These are phyloP conservation scores for Oryctes rhinoceros DNA, from an alignment of 1,140 invertebrate genomes.

Conservation along the genomic window DNA sequence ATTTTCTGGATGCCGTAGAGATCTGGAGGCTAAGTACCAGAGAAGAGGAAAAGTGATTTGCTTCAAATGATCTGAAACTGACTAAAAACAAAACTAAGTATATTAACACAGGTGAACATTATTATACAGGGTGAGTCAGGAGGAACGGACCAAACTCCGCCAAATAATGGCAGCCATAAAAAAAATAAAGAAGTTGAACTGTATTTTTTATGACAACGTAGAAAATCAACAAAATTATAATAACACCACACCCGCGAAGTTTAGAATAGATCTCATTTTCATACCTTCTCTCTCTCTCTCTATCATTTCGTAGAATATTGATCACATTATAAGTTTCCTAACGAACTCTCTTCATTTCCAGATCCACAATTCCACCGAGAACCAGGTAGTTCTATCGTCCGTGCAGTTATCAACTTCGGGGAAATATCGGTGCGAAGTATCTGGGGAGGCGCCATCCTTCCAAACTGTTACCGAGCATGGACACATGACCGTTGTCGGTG, in stretches of 20 bases:
- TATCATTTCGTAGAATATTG: background rate
- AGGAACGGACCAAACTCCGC: too few species aligned
- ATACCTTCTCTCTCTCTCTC: background rate
- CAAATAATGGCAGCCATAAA: too few species aligned
- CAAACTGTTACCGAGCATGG: slow-evolving; percentile 79
- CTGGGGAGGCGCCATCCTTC: slow-evolving; percentile 83
- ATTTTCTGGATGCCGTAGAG: too few species aligned
- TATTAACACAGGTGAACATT: too few species aligned
- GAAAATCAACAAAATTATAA: too few species aligned
- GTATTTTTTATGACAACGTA: too few species aligned
- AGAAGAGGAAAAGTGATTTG: too few species aligned
- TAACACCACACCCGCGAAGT: background rate
- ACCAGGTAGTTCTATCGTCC: slow-evolving; percentile 75
- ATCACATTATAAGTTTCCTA: slow-evolving; percentile 2
- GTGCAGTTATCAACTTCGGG: slow-evolving; percentile 81
- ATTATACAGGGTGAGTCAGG: too few species aligned
- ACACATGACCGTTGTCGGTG: slow-evolving; percentile 81
- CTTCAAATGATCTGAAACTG: too few species aligned
- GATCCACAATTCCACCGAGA: slow-evolving; percentile 78
- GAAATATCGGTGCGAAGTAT: slow-evolving; percentile 84
- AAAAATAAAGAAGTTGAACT: too few species aligned
- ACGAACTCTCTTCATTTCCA: slow-evolving; percentile 61
- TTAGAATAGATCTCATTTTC: background rate
- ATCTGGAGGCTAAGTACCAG: too few species aligned
- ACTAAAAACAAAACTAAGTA: too few species aligned